Evolutionary conservation across 1,140 invertebrate genomes (phyloP).

Genomic region (Pantala flavescens): DNA sequence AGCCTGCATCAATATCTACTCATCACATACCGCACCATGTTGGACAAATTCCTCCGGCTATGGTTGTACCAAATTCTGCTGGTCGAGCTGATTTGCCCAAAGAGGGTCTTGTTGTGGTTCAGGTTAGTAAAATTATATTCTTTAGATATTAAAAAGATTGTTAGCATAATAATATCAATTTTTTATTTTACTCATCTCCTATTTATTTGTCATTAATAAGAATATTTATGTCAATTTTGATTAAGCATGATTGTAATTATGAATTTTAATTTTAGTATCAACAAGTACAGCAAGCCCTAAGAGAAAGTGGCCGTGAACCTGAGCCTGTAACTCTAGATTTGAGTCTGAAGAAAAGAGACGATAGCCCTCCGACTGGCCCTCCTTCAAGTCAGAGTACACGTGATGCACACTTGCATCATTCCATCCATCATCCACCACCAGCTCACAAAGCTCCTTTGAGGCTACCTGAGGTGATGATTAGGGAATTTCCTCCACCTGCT

Average conservation of each 20-base stretch:
- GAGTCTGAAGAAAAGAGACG: constrained; percentile 56
- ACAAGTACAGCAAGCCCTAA: constrained; percentile 22
- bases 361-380: constrained; percentile 19
- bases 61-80: constrained; percentile 17
- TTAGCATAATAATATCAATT: neutral
- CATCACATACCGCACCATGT: constrained; percentile 27
- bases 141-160: neutral
- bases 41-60: constrained; percentile 22
- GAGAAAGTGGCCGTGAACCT: constrained; percentile 33
- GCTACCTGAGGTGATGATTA: constrained; percentile 6
- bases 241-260: too few species aligned
- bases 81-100: constrained; percentile 23
- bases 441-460: constrained; percentile 18
- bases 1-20: constrained; percentile 21
- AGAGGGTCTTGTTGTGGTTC: constrained; percentile 30
- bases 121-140: constrained; percentile 22
- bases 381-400: constrained; percentile 15
- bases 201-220: too few species aligned
- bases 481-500: neutral
- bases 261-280: too few species aligned
- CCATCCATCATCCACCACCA: constrained; percentile 25
- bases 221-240: too few species aligned
- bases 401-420: constrained; percentile 20
- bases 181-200: too few species aligned
- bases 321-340: constrained; percentile 63